phyloP scores from a whole-genome alignment of 2,113 vertebrate genomes.

The Oncorhynchus kisutch region DNA sequence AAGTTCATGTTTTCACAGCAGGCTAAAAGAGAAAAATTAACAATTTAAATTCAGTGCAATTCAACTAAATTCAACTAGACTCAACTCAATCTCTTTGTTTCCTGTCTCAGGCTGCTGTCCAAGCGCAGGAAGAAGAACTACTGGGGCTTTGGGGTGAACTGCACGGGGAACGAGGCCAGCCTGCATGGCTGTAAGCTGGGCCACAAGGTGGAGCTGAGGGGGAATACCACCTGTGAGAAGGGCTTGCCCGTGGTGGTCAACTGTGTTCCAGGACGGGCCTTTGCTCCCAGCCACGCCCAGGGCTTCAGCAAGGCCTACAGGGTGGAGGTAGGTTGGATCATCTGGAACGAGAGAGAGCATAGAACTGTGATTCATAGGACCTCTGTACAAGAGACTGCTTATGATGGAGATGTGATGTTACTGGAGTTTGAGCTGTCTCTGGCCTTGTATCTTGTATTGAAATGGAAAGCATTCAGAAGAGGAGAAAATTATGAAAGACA shows the following conservation, averaged over 20 bases:
- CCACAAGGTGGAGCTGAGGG: slow-evolving; percentile 37
- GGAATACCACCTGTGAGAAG: slow-evolving; percentile 76
- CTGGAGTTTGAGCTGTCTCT: too few species aligned
- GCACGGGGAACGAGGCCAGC: slow-evolving; percentile 85
- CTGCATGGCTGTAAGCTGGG: slow-evolving; percentile 86
- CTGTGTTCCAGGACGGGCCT: slow-evolving; percentile 86
- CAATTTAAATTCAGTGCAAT: too few species aligned
- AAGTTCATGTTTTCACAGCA: too few species aligned
- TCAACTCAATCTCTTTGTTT: too few species aligned
- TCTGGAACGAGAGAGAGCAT: background rate
- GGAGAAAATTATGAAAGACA: too few species aligned
- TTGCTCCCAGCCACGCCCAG: slow-evolving; percentile 77
- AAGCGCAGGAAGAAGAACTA: slow-evolving; percentile 85
- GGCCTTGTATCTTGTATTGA: too few species aligned
- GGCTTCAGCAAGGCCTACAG: slow-evolving; percentile 93
- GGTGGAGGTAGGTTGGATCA: slow-evolving; percentile 78
- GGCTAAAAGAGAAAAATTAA: too few species aligned
- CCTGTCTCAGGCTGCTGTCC: slow-evolving; percentile 77
- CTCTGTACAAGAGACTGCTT: too few species aligned
- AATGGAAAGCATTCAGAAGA: too few species aligned
- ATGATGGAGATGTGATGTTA: too few species aligned
- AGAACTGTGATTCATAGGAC: too few species aligned
- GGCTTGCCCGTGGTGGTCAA: slow-evolving; percentile 91
- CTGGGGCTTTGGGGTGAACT: slow-evolving; percentile 88
- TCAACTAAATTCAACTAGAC: too few species aligned